Conservation (phyloP, 2,113 vertebrate species). For the Ptyas mucosa region DNA sequence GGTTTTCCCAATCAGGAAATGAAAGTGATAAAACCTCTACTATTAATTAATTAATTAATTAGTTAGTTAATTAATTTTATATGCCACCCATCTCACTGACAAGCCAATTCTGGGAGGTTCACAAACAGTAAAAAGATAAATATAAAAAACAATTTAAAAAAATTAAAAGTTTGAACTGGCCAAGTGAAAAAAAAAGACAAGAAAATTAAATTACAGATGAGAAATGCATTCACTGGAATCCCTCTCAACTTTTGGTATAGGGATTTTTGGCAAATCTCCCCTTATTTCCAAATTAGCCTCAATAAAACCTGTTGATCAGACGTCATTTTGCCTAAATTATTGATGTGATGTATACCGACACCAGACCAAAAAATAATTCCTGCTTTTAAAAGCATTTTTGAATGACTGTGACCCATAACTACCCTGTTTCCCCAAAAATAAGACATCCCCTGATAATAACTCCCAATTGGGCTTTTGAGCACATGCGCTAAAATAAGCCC, state of each 20-base stretch:
- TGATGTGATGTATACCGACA: neutral
- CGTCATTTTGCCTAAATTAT: neutral
- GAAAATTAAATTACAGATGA: neutral
- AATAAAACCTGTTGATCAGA: neutral
- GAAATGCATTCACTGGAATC: too few species aligned
- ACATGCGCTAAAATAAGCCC: too few species aligned
- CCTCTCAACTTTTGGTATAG: neutral
- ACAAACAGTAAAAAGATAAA: neutral
- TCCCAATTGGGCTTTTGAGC: too few species aligned
- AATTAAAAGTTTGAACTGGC: neutral
- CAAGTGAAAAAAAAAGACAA: neutral
- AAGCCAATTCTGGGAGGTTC: neutral
- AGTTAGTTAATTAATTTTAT: neutral
- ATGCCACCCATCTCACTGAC: neutral
- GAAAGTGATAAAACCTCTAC: neutral
- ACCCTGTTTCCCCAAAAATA: too few species aligned
- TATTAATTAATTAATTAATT: neutral
- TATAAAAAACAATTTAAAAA: neutral
- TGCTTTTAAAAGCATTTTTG: neutral
- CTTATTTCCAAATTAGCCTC: neutral
- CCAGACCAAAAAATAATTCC: neutral
- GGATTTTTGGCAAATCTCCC: neutral
- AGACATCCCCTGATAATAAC: too few species aligned
- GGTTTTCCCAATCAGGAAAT: neutral
- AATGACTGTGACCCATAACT: neutral